Percentiles rank a stretch among this genome's conserved stretches.
phyloP scores from a whole-genome alignment of 1,140 invertebrate genomes.

The Leguminivora glycinivorella region DNA sequence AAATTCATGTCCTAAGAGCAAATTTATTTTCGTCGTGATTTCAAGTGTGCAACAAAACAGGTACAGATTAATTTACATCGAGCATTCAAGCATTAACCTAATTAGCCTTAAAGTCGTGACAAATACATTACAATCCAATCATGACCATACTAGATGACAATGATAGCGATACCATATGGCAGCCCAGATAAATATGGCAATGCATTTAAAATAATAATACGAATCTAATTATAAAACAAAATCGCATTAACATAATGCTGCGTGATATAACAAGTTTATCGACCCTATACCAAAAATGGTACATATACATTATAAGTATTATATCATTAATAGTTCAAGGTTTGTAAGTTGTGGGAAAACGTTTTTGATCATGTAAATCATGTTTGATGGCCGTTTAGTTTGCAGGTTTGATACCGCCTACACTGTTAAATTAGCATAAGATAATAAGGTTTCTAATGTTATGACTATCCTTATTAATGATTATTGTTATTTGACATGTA shows the following conservation, averaged over 20 bases:
- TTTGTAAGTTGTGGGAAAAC: slow-evolving; percentile 11
- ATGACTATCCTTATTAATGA: not conserved
- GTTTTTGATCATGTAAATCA: not conserved
- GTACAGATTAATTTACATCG: not conserved
- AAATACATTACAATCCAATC: not conserved
- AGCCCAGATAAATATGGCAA: slow-evolving; percentile 2
- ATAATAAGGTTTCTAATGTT: slow-evolving; percentile 19
- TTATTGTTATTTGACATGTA: too few species aligned
- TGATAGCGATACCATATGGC: not conserved
- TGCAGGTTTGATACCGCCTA: not conserved
- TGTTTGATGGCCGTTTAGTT: not conserved
- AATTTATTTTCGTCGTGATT: not conserved
- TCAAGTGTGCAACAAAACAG: not conserved
- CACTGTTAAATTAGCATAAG: slow-evolving; percentile 1
- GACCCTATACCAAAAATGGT: slow-evolving; percentile 6
- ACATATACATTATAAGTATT: not conserved
- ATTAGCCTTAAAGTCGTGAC: slow-evolving; percentile 35
- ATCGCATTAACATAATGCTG: not conserved
- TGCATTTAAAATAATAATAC: slow-evolving; percentile 8
- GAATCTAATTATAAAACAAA: slow-evolving; percentile 7
- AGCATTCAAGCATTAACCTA: slow-evolving; percentile 25
- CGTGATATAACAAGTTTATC: not conserved
- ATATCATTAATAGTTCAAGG: slow-evolving; percentile 13
- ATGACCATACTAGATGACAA: not conserved
- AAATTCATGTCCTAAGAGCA: not conserved